These are phyloP conservation scores for Eufriesea mexicana DNA, from an alignment of 1,140 invertebrate genomes.

Conservation along the genomic window DNA sequence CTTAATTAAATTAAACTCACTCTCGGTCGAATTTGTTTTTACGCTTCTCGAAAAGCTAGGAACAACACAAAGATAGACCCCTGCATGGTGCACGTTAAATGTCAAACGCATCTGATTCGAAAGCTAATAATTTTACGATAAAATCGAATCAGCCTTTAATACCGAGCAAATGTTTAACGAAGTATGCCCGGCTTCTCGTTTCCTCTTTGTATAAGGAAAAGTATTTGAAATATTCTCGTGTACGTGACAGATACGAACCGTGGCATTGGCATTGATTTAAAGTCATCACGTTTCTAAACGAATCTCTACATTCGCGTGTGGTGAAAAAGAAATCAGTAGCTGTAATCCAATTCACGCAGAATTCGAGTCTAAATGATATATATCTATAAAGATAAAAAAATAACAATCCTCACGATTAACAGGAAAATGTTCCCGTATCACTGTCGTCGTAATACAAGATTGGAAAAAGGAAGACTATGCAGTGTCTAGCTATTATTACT, in stretches of 20 bases:
- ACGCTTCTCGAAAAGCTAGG: neutral
- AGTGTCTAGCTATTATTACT: constrained; percentile 34
- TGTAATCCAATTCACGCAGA: neutral
- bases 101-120: neutral
- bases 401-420: too few species aligned
- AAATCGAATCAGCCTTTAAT: neutral
- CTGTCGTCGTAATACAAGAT: neutral
- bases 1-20: neutral
- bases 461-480: neutral
- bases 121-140: neutral
- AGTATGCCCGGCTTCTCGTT: neutral
- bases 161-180: neutral
- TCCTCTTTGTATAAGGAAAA: neutral
- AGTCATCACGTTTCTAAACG: neutral
- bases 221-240: neutral
- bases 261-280: neutral
- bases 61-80: neutral
- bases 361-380: neutral
- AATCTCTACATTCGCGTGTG: too few species aligned
- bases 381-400: neutral
- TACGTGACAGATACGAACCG: neutral
- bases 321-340: neutral
- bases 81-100: too few species aligned
- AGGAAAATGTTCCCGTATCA: neutral
- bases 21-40: neutral